phyloP scores from a whole-genome alignment of 2,113 vertebrate species.

The Mobula birostris region DNA sequence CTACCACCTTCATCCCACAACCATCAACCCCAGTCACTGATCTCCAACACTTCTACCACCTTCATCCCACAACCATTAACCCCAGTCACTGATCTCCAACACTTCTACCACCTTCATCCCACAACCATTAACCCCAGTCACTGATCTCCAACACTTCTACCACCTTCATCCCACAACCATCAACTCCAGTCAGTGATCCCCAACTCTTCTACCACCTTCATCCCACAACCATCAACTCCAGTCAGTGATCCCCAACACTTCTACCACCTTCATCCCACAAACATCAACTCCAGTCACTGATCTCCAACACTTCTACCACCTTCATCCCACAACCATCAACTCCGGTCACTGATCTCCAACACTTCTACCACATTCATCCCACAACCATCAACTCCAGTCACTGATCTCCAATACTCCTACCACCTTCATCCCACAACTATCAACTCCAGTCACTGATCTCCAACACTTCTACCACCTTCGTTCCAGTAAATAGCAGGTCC shows the following conservation, averaged over 20 bases:
- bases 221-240: neutral
- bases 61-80: neutral
- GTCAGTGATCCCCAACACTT: neutral
- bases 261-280: too few relatives aligned
- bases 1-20: neutral
- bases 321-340: neutral
- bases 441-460: neutral
- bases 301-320: neutral
- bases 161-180: too few relatives aligned
- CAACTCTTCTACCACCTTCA: too few relatives aligned
- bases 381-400: neutral
- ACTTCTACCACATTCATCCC: too few relatives aligned
- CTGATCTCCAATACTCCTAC: neutral
- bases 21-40: neutral
- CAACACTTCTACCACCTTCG: too few relatives aligned
- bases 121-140: neutral
- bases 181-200: neutral
- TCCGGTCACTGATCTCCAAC: neutral
- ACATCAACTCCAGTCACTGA: neutral
- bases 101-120: neutral
- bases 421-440: too few relatives aligned
- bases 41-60: neutral
- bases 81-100: neutral
- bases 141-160: neutral
- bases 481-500: too few relatives aligned